Evolutionary conservation across 2,113 vertebrate species (phyloP).

Genomic region (Thymallus thymallus): DNA sequence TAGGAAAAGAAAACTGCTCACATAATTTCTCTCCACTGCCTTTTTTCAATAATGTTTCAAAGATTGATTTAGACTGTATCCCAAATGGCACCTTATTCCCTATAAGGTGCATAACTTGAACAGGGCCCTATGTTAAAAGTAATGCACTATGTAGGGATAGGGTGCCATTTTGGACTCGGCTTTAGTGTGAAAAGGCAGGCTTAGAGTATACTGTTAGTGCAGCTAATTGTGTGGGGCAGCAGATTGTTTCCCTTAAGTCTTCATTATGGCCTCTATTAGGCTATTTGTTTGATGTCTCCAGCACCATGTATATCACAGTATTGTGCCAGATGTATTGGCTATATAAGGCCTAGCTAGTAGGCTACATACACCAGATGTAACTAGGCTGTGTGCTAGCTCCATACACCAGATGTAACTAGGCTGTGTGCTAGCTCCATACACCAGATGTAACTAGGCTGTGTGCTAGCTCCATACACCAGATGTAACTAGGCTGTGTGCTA

Average conservation of each 20-base stretch:
- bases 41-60: background rate
- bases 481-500: too few species aligned
- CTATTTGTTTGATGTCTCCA: background rate
- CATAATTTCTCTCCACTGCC: background rate
- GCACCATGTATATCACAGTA: background rate
- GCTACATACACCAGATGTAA: too few species aligned
- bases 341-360: background rate
- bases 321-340: background rate
- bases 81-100: too few species aligned
- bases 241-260: constrained; percentile 12
- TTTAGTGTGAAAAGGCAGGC: constrained; percentile 4
- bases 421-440: too few species aligned
- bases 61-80: background rate
- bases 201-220: constrained; percentile 23
- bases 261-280: background rate
- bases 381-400: too few species aligned
- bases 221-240: constrained; percentile 27
- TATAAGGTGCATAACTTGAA: too few species aligned
- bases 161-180: too few species aligned
- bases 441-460: too few species aligned
- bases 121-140: too few species aligned
- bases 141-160: too few species aligned
- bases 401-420: too few species aligned
- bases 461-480: too few species aligned
- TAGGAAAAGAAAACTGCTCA: background rate